Base-by-base conservation (phyloP, 2,888 invertebrate genomes). In the Pasiphila rectangulata region DNA sequence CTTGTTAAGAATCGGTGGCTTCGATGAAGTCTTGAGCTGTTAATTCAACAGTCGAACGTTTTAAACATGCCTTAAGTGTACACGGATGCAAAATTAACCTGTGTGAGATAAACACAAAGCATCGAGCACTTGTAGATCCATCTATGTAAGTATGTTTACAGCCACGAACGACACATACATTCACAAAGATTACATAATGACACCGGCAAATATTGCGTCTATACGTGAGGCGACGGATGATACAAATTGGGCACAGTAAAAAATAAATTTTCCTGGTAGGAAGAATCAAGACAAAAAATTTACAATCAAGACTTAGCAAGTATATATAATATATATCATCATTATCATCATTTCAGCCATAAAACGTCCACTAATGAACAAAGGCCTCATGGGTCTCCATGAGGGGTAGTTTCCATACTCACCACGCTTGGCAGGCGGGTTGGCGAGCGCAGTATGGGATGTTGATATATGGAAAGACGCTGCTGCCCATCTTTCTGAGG, bases 181-280 rank as follows among this genome's bases (percentile, higher is more conserved):
- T 48, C 36, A 57, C 57, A 48, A 54, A 56, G 50, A 59, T 69
- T 69, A 64, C 64, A 64, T 68, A 72, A 64, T 53, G 36, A 64
- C 44, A 57, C 42, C 46, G 32, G 54, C 59, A 65, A 65, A 66
- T 57, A 62, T 57, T 51, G 47, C 47, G 46, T 44, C 54, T 54
- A 59, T 44, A 54, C 37, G 38, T 53, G 46, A 57, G 58, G 54
- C 57, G 59, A 56, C 57, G 57, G 51, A 58, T 54, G 47, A 49
- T 47, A 55, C 47, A 55, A 57, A 55, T 49, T 51, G 44, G 45
- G 30, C 10, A 17, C n/a, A 34, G 15, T 24, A 32, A 19, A 41
- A 32, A 40, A 42, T 9, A 16, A 7, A 23, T 21, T 43, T 30
- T 32, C 32, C 12, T 15, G 20, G 1, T 21, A 16, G 30, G 30